These are phyloP conservation scores for Aspidiotus rigidus DNA, from an alignment of 2,888 invertebrate species.

Conservation along the genomic window DNA sequence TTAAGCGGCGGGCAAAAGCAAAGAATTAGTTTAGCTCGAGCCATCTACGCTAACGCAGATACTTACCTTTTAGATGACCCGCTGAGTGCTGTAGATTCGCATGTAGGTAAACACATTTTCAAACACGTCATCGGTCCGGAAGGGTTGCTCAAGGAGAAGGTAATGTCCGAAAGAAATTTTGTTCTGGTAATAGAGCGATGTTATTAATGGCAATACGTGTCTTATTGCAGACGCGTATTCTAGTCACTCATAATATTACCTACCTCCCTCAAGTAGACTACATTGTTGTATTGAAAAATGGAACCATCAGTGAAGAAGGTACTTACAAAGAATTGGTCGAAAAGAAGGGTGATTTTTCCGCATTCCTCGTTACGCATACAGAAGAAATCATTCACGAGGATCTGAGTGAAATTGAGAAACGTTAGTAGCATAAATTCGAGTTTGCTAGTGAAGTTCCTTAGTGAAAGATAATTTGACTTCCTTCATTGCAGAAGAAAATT, in stretches of 20 bases:
- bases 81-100: slow-evolving; percentile 56
- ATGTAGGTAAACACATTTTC: slow-evolving; percentile 57
- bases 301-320: slow-evolving; percentile 78
- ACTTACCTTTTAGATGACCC: slow-evolving; percentile 93
- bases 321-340: slow-evolving; percentile 80
- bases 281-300: slow-evolving; percentile 80
- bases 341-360: slow-evolving; percentile 78
- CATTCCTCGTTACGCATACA: slow-evolving; percentile 70
- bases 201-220: background rate
- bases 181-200: no score
- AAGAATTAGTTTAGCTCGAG: slow-evolving; percentile 80
- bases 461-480: no score
- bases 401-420: no score
- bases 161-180: slow-evolving; percentile 11
- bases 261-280: slow-evolving; percentile 83
- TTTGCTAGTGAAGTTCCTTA: no score
- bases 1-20: slow-evolving; percentile 86
- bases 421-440: no score
- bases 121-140: slow-evolving; percentile 51
- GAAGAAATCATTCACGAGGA: slow-evolving; percentile 47
- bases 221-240: slow-evolving; percentile 57
- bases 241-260: slow-evolving; percentile 92
- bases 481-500: no score
- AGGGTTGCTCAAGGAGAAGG: slow-evolving; percentile 43
- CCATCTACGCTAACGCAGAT: slow-evolving; percentile 80